phyloP scores from a whole-genome alignment of 2,797 vertebrate genomes.

The Sebastes diaconus region DNA sequence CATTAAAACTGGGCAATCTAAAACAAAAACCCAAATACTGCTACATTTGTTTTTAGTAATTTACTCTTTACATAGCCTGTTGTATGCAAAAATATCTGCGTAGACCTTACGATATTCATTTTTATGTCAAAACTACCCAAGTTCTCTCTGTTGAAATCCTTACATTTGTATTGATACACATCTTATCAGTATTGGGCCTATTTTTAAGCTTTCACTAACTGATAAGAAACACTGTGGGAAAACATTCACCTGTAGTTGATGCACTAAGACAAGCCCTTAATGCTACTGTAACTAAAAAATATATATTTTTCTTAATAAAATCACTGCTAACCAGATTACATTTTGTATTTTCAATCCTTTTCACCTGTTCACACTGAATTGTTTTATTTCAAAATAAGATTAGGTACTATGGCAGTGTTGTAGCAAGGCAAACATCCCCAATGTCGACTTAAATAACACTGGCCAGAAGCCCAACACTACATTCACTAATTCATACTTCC shows the following conservation, averaged over 20 bases:
- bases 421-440: not conserved
- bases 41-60: not conserved
- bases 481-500: not conserved
- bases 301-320: not conserved
- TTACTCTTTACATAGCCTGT: not conserved
- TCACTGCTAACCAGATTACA: not conserved
- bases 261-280: not conserved
- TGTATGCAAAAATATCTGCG: not conserved
- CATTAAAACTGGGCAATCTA: not conserved
- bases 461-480: not conserved
- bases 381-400: not conserved
- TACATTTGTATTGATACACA: not conserved
- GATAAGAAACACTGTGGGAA: slow-evolving; percentile 41
- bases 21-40: not conserved
- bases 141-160: not conserved
- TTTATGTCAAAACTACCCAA: not conserved
- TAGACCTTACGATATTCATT: not conserved
- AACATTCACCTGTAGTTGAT: slow-evolving; percentile 13
- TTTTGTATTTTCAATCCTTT: not conserved
- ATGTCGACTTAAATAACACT: not conserved
- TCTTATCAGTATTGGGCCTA: not conserved
- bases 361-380: not conserved
- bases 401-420: not conserved
- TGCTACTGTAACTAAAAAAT: not conserved
- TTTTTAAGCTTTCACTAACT: not conserved